A percentile compares a stretch with the other conserved stretches of the same genome.
phyloP scores from a whole-genome alignment of 2,888 invertebrate genomes.

The Drosophila formosana region DNA sequence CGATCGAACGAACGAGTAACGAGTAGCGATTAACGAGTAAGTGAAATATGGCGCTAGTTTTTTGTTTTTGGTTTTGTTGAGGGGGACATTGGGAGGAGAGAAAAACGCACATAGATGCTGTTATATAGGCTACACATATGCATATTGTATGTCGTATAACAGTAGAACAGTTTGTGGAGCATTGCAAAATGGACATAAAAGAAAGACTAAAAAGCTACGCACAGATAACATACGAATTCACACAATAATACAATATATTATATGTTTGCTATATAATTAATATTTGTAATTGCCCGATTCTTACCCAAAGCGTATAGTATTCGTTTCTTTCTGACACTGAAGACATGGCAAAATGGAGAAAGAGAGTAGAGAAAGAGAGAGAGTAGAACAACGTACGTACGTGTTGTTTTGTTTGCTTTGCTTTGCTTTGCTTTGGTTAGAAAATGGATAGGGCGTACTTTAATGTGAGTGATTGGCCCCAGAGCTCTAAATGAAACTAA shows the following conservation, averaged over 20 bases:
- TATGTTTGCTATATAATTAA: slow-evolving; percentile 29
- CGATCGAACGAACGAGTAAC: slow-evolving; percentile 10
- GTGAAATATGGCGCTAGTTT: slow-evolving; percentile 20
- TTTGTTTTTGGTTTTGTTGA: slow-evolving; percentile 6
- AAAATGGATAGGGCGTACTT: slow-evolving; percentile 44
- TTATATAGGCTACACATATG: slow-evolving; percentile 47
- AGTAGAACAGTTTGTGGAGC: slow-evolving; percentile 55
- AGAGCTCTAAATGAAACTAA: slow-evolving; percentile 57
- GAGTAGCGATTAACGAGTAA: slow-evolving; percentile 43
- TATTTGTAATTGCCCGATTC: slow-evolving; percentile 49
- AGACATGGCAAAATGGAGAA: slow-evolving; percentile 36
- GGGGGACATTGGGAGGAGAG: background rate
- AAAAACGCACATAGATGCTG: slow-evolving; percentile 47
- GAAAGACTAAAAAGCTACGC: slow-evolving; percentile 66
- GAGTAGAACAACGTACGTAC: slow-evolving; percentile 51
- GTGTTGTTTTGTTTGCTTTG: slow-evolving; percentile 22
- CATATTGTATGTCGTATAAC: slow-evolving; percentile 55
- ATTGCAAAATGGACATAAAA: slow-evolving; percentile 62
- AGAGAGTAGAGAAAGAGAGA: slow-evolving; percentile 30
- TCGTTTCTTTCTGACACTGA: slow-evolving; percentile 49
- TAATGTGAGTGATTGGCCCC: slow-evolving; percentile 44
- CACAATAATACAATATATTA: slow-evolving; percentile 40
- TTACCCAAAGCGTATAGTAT: slow-evolving; percentile 61
- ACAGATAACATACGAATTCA: slow-evolving; percentile 60
- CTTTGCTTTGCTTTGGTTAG: slow-evolving; percentile 35